Evolutionary conservation across 2,888 invertebrate species (phyloP), one percentile per base, ranked within the genome.

Genomic region (Syritta pipiens): DNA sequence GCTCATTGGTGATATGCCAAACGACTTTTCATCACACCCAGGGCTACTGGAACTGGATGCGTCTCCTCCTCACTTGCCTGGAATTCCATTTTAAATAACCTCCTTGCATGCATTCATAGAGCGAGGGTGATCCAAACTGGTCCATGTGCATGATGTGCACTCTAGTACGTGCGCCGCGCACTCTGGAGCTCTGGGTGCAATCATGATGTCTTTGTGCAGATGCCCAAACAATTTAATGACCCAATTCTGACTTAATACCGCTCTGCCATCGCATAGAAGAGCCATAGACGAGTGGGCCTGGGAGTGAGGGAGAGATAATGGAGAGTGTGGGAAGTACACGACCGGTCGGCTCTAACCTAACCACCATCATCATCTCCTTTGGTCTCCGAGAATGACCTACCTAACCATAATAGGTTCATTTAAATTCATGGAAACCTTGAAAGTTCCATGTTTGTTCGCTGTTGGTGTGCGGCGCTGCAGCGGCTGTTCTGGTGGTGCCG

Each of bases 351-450:
- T 17, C 7, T 14, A 14, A 9, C 44, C 40, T 48, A 68, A 59
- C 60, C 62, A 35, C 51, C 67, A n/a, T n/a, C n/a, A n/a, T n/a
- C n/a, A 17, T 14, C 14, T 63, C 49, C 57, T 71, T 72, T 77
- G 77, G 72, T 72, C 55, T 67, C 57, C 10, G 65, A 59, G 62
- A 60, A 44, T 74, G 74, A 62, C 79, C 79, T 62, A 79, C 79
- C 79, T 74, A 68, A 32, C 79, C 57, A 74, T 79, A 79, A 79
- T 79, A 49, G 79, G 74, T 74, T 79, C 74, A 79, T 79, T 79
- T 79, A 79, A 79, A 79, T 79, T 79, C 74, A 79, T 79, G 62
- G 62, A 68, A 79, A 74, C 79, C 79, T 79, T 79, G 79, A 79
- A 79, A 79, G 67, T 79, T 79, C 26, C 35, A 2, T 71, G 63